Percentiles rank a stretch among this genome's conserved stretches.
phyloP scores from a whole-genome alignment of 2,113 vertebrate species.

The Neolamprologus longior region DNA sequence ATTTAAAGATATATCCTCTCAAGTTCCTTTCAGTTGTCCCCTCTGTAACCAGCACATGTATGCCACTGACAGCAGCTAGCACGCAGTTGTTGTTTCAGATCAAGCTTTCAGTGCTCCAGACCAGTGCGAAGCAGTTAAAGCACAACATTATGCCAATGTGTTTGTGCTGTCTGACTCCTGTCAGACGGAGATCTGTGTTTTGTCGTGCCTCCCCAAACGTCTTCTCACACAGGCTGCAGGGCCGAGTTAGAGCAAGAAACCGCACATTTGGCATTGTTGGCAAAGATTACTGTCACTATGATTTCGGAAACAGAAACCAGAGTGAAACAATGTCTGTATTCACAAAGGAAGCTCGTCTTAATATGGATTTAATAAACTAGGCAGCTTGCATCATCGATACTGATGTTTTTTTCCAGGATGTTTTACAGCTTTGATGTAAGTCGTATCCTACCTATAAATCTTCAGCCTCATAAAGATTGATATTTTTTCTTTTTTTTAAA shows the following conservation, averaged over 20 bases:
- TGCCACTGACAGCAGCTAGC: background rate
- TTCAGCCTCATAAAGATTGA: background rate
- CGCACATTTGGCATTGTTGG: conserved; percentile 15
- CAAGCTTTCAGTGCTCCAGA: background rate
- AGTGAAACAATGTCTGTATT: background rate
- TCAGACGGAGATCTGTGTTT: conserved; percentile 8
- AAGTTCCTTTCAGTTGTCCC: background rate
- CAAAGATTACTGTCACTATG: conserved; percentile 24
- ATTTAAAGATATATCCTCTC: background rate
- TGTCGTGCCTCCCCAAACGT: background rate
- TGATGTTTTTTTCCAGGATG: background rate
- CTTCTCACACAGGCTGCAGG: background rate
- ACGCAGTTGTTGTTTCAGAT: background rate
- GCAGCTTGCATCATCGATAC: background rate
- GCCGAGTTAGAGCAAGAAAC: background rate
- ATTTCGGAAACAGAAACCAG: background rate
- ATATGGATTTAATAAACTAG: background rate
- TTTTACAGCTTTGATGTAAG: background rate
- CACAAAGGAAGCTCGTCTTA: background rate
- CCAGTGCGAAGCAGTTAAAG: background rate
- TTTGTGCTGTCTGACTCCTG: background rate
- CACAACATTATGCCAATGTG: background rate
- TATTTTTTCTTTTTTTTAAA: background rate
- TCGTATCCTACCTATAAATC: background rate
- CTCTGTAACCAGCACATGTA: background rate